phyloP scores from a whole-genome alignment of 2,888 invertebrate species.

The Parnassius mnemosyne region DNA sequence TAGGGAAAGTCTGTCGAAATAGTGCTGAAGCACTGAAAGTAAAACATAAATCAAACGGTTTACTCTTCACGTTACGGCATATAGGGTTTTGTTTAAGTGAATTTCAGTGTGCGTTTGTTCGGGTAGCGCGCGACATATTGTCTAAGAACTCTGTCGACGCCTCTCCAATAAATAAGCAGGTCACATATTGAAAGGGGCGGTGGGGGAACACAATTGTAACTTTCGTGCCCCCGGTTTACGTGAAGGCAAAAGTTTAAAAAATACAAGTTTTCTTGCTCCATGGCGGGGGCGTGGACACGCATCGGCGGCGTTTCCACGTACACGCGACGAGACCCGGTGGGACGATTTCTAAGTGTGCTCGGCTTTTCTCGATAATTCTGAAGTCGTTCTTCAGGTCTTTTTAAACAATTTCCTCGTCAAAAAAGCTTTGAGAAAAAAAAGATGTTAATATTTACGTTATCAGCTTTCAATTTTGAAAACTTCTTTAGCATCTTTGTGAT shows the following conservation, averaged over 20 bases:
- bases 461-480: no score
- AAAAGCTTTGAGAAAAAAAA: not conserved
- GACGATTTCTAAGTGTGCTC: conserved; percentile 36
- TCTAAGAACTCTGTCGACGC: conserved; percentile 76
- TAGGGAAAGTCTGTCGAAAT: conserved; percentile 7
- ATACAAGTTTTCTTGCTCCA: conserved; percentile 68
- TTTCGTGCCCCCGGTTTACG: conserved; percentile 69
- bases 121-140: conserved; percentile 75
- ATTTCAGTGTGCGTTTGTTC: conserved; percentile 58
- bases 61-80: conserved; percentile 59
- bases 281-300: conserved; percentile 36
- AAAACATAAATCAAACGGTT: conserved; percentile 62
- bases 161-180: conserved; percentile 79
- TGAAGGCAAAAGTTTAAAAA: conserved; percentile 78
- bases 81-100: conserved; percentile 71
- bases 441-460: conserved; percentile 3
- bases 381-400: conserved; percentile 28
- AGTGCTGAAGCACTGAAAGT: conserved; percentile 41
- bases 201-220: conserved; percentile 79
- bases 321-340: conserved; percentile 36
- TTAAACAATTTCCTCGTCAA: not conserved
- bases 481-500: no score
- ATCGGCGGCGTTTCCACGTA: conserved; percentile 57
- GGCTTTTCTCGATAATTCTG: conserved; percentile 32
- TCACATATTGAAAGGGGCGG: conserved; percentile 78